Base-by-base conservation (phyloP, 2,113 vertebrate genomes). In the Maccullochella peelii region DNA sequence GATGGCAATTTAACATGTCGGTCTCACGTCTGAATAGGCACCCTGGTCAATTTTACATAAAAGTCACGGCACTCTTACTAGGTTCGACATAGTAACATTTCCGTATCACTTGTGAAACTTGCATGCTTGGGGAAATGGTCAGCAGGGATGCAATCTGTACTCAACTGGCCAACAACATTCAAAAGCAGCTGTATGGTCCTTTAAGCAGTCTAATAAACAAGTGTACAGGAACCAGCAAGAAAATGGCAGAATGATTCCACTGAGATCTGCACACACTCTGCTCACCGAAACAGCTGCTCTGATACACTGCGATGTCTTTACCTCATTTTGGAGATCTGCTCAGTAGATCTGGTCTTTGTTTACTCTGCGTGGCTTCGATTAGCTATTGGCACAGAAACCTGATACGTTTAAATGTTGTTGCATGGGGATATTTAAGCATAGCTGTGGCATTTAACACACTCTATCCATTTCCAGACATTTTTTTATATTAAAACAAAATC, bases 201-300 rank as follows among this genome's bases (percentile, higher is more conserved):
- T 86, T 73, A 83, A 77, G 55, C 38, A 6, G 55, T 69, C 68
- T 49, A 76, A 85, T 82, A 82, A 85, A 88, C 42, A 65, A 78
- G 83, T 47, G 72, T 23, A 49, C 58, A 65, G 77, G 57, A 73
- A 65, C 36, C 63, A 40, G 57, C 8, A 70, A 67, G 73, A 89
- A 83, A 80, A 86, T 50, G 73, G 70, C 44, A 67, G 59, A 81
- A 89, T 2, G 78, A 75, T 79, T 69, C 84, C 81, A 67, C 63
- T 68, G 84, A 82, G 82, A 23, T 80, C 80, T 89, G 81, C 77
- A 89, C 72, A 55, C 73, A 83, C 79, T 79, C 77, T 74, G 80
- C 80, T 69, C 71, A 63, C 33, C 42, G 3, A 79, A 79, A 76
- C 79, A 79, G 79, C 83, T 85, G 83, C 65, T 52, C n/a, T 1